phyloP scores from a whole-genome alignment of 2,888 invertebrate species.

The Fragum sueziense region DNA sequence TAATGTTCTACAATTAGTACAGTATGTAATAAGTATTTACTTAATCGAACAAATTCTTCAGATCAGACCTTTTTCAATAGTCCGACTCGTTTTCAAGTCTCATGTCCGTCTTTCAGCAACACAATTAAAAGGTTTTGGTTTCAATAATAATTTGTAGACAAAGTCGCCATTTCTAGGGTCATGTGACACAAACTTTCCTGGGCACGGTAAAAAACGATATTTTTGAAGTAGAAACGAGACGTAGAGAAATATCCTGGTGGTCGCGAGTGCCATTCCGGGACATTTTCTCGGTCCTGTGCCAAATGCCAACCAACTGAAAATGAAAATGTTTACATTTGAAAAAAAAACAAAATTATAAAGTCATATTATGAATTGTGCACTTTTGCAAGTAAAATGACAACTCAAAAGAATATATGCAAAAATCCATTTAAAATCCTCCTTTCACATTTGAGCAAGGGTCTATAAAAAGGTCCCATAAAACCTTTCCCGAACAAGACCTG shows the following conservation, averaged over 20 bases:
- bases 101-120: not conserved
- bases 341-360: not conserved
- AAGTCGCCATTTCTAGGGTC: not conserved
- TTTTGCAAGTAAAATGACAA: too few species aligned
- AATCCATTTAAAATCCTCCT: too few species aligned
- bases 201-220: not conserved
- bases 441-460: too few species aligned
- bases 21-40: too few species aligned
- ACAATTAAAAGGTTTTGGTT: slow-evolving; percentile 4
- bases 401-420: too few species aligned
- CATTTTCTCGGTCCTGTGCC: slow-evolving; percentile 1
- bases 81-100: too few species aligned
- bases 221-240: not conserved
- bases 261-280: not conserved
- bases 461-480: too few species aligned
- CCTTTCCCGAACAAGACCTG: too few species aligned
- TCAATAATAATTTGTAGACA: not conserved
- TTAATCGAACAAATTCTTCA: too few species aligned
- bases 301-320: slow-evolving; percentile 13
- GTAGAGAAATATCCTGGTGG: not conserved
- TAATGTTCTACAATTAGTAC: too few species aligned
- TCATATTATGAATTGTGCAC: too few species aligned
- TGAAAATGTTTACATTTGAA: not conserved
- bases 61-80: too few species aligned
- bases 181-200: not conserved